Conservation (phyloP, 2,113 vertebrate genomes). For the Corydoras maculifer region DNA sequence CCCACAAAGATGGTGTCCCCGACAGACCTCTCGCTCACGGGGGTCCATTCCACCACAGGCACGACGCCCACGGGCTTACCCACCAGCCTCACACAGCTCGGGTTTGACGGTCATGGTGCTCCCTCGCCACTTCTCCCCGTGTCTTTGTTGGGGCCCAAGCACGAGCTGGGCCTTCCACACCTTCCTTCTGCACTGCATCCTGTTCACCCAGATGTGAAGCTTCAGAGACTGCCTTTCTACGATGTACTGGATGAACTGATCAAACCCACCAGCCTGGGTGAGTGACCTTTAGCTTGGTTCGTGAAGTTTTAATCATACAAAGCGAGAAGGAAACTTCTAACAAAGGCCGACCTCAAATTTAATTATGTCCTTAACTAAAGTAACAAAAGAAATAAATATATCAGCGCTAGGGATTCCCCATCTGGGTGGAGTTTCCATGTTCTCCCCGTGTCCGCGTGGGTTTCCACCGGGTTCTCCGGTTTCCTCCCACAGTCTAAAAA, state of each 20-base stretch:
- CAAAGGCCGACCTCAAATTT: no score
- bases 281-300: slow-evolving; percentile 42
- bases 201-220: slow-evolving; percentile 96
- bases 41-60: slow-evolving; percentile 77
- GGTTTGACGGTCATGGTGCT: slow-evolving; percentile 85
- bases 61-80: slow-evolving; percentile 64
- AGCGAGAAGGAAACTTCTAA: no score
- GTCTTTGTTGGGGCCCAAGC: slow-evolving; percentile 91
- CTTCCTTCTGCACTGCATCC: slow-evolving; percentile 89
- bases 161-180: slow-evolving; percentile 94
- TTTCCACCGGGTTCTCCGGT: no score
- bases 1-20: slow-evolving; percentile 96
- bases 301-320: background rate
- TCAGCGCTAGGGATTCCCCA: no score
- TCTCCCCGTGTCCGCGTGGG: no score
- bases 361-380: no score
- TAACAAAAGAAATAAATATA: no score
- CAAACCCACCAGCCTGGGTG: slow-evolving; percentile 95
- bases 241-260: slow-evolving; percentile 96
- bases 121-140: slow-evolving; percentile 90
- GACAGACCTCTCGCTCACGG: slow-evolving; percentile 82
- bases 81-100: slow-evolving; percentile 78
- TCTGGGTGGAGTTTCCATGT: no score
- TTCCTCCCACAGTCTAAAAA: no score
- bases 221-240: slow-evolving; percentile 96